These are phyloP conservation scores for Anas flavirostris DNA, from an alignment of 2,797 vertebrate genomes.

Conservation along the genomic window DNA sequence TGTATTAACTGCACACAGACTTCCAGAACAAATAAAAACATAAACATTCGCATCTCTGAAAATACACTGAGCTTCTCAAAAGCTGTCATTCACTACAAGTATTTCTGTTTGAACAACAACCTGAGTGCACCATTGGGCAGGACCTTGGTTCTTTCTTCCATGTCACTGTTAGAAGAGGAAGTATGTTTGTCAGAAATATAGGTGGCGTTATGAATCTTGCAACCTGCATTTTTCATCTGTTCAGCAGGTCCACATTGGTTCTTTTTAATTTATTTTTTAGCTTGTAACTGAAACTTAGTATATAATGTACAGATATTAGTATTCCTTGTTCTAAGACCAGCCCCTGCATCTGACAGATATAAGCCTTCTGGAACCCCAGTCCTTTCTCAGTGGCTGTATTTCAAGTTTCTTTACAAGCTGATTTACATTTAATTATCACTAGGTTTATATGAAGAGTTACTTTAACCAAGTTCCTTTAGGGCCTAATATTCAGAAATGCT, in stretches of 20 bases:
- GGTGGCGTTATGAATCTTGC: not conserved
- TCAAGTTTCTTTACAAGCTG: not conserved
- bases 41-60: rapidly evolving
- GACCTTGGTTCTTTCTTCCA: not conserved
- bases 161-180: not conserved
- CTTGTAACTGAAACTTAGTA: not conserved
- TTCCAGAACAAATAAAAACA: not conserved
- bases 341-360: not conserved
- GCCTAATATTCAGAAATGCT: not conserved
- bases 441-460: not conserved
- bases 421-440: not conserved
- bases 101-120: not conserved
- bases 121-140: not conserved
- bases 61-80: not conserved
- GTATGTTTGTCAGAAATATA: not conserved
- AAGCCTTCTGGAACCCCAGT: rapidly evolving
- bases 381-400: not conserved
- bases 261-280: not conserved
- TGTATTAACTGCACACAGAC: not conserved
- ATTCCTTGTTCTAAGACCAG: not conserved
- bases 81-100: not conserved
- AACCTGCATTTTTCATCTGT: not conserved
- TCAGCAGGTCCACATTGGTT: not conserved
- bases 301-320: rapidly evolving
- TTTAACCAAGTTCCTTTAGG: not conserved